These are phyloP conservation scores for Pogonognathellus flavescens DNA, from an alignment of 1,140 invertebrate species.

Conservation along the genomic window DNA sequence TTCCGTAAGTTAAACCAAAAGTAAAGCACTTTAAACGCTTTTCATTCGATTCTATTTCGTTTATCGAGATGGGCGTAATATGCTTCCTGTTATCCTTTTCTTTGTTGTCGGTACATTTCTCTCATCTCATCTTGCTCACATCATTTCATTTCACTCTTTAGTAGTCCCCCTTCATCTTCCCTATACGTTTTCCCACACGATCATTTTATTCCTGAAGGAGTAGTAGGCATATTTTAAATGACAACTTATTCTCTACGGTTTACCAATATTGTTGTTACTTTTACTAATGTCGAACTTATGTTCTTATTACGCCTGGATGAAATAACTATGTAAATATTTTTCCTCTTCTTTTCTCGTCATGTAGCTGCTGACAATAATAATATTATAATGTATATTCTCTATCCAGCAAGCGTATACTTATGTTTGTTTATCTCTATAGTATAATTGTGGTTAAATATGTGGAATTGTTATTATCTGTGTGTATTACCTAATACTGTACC, in stretches of 20 bases:
- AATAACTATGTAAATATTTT: too few species aligned
- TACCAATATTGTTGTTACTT: not conserved
- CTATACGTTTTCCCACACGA: constrained; percentile 34
- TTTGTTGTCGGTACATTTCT: constrained; percentile 50
- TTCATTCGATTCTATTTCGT: constrained; percentile 45
- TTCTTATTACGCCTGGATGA: too few species aligned
- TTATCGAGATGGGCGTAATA: constrained; percentile 48
- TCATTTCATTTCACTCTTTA: constrained; percentile 1
- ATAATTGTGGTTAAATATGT: too few species aligned
- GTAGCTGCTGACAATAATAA: too few species aligned
- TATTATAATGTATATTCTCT: too few species aligned
- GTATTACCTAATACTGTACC: too few species aligned
- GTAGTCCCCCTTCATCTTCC: constrained; percentile 39
- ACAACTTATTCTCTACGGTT: not conserved
- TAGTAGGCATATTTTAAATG: not conserved
- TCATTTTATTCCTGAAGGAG: constrained; percentile 23
- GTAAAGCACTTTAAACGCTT: constrained; percentile 32
- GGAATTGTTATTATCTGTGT: too few species aligned
- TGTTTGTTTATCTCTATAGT: too few species aligned
- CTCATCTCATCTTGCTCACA: constrained; percentile 49
- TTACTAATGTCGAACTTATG: too few species aligned
- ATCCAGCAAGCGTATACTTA: too few species aligned
- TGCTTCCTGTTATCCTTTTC: constrained; percentile 46
- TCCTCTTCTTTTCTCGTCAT: not conserved
- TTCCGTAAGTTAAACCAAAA: not conserved